A percentile compares a stretch with the other conserved stretches of the same genome.
Evolutionary conservation across 2,888 invertebrate genomes (phyloP).

Genomic region (Acanthosoma haemorrhoidale): DNA sequence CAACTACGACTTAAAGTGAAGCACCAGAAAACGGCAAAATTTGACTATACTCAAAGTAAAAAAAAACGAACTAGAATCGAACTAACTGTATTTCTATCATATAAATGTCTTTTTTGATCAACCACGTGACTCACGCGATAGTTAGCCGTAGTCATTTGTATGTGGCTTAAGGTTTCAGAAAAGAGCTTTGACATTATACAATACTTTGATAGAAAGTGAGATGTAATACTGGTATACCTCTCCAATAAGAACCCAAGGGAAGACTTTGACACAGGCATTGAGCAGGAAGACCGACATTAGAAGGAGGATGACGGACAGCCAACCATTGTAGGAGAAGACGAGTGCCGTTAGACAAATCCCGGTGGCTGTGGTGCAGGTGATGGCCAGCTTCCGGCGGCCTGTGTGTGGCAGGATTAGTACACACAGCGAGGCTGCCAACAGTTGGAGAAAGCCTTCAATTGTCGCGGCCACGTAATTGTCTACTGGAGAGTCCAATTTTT

Average conservation of each 20-base stretch:
- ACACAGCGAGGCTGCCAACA: constrained; percentile 61
- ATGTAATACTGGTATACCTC: too few relatives aligned
- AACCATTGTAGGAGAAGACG: constrained; percentile 49
- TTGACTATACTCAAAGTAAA: too few relatives aligned
- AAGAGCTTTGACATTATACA: too few relatives aligned
- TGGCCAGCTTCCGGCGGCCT: constrained; percentile 28
- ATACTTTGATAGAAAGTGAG: too few relatives aligned
- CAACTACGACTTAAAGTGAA: too few relatives aligned
- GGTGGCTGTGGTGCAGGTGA: constrained; percentile 49
- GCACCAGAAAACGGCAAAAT: too few relatives aligned
- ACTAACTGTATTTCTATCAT: too few relatives aligned
- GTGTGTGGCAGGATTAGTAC: constrained; percentile 57
- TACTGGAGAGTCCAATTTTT: constrained; percentile 63
- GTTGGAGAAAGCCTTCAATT: constrained; percentile 60
- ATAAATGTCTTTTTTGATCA: too few relatives aligned
- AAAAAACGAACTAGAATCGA: too few relatives aligned
- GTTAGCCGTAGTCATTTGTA: too few relatives aligned
- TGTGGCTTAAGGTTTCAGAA: too few relatives aligned
- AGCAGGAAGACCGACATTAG: constrained; percentile 63
- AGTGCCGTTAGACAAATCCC: constrained; percentile 59
- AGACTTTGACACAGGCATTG: constrained; percentile 62
- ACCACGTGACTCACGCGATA: too few relatives aligned
- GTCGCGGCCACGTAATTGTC: constrained; percentile 72
- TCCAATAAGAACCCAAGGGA: constrained; percentile 78
- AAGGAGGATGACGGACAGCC: constrained; percentile 64